These are phyloP conservation scores for Drosophila mayri DNA, from an alignment of 1,140 invertebrate genomes.

Conservation along the genomic window DNA sequence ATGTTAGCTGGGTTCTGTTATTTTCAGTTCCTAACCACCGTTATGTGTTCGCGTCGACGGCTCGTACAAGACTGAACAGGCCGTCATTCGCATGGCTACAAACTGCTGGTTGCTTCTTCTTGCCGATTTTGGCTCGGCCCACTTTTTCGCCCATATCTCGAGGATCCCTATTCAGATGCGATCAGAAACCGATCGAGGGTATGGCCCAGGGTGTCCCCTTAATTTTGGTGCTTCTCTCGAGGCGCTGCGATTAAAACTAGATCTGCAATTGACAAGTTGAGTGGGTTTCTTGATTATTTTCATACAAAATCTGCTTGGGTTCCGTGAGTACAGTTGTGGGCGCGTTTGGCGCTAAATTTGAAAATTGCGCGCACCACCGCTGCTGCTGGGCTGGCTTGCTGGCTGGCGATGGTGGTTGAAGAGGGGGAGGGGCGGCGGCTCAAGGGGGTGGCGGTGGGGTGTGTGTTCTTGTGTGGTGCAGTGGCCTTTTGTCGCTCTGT, in stretches of 20 bases:
- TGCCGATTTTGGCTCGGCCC: slow-evolving; percentile 29
- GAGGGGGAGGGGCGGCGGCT: slow-evolving; percentile 8
- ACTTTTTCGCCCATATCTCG: slow-evolving; percentile 44
- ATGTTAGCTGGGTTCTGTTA: slow-evolving; percentile 30
- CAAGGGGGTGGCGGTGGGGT: slow-evolving; percentile 1
- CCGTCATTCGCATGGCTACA: slow-evolving; percentile 59
- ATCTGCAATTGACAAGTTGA: slow-evolving; percentile 66
- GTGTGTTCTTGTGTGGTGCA: slow-evolving; percentile 30
- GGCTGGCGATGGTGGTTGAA: slow-evolving; percentile 9
- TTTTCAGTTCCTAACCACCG: slow-evolving; percentile 72
- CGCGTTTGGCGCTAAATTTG: slow-evolving; percentile 84
- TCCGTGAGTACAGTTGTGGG: slow-evolving; percentile 78
- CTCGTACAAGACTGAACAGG: slow-evolving; percentile 81
- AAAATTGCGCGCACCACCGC: slow-evolving; percentile 72
- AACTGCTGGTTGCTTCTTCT: slow-evolving; percentile 59
- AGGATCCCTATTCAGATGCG: slow-evolving; percentile 56
- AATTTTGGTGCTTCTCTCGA: slow-evolving; percentile 36
- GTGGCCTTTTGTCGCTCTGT: slow-evolving; percentile 46
- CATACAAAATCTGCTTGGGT: slow-evolving; percentile 84
- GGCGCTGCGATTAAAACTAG: slow-evolving; percentile 61
- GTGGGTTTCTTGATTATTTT: slow-evolving; percentile 84
- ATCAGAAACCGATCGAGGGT: slow-evolving; percentile 15
- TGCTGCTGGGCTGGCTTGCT: slow-evolving; percentile 17
- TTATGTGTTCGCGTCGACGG: slow-evolving; percentile 83
- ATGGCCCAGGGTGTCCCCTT: slow-evolving; percentile 39